These are phyloP conservation scores for Yponomeuta plumbellus DNA, from an alignment of 2,888 invertebrate genomes.

Conservation along the genomic window DNA sequence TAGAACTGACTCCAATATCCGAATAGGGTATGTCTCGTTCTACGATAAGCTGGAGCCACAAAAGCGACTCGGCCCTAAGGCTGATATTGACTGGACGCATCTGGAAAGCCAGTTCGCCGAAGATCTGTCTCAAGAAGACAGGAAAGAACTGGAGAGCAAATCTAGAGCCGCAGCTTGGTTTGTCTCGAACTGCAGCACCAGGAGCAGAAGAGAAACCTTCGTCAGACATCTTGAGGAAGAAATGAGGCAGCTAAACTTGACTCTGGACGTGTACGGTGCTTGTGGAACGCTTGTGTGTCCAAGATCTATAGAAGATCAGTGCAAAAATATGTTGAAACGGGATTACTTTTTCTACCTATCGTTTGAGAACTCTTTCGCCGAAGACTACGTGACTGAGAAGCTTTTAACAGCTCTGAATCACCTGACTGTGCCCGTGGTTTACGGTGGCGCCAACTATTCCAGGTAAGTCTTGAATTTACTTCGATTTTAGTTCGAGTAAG, in stretches of 20 bases:
- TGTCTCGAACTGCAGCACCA: conserved; percentile 17
- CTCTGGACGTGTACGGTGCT: conserved; percentile 22
- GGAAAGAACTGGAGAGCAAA: conserved; percentile 15
- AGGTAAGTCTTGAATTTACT: conserved; percentile 21
- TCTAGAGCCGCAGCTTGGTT: conserved; percentile 19
- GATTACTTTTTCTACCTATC: conserved; percentile 28
- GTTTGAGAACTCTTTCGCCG: conserved; percentile 25
- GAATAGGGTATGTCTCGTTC: conserved; percentile 22
- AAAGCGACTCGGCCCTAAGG: conserved; percentile 16
- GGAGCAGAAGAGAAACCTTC: conserved; percentile 11
- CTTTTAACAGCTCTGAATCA: conserved; percentile 47
- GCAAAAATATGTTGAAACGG: conserved; percentile 17
- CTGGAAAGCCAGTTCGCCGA: not conserved
- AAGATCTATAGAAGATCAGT: conserved; percentile 18
- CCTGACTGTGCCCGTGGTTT: conserved; percentile 75
- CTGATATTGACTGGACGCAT: conserved; percentile 15
- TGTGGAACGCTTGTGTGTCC: conserved; percentile 21
- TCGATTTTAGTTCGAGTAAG: too few species aligned
- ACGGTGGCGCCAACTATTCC: conserved; percentile 75
- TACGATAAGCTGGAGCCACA: conserved; percentile 6
- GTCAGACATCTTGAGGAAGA: conserved; percentile 15
- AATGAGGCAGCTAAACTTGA: conserved; percentile 19
- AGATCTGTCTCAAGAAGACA: not conserved
- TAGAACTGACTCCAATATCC: conserved; percentile 23
- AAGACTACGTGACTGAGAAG: conserved; percentile 29